Evolutionary conservation across 2,797 vertebrate species (phyloP), one percentile per base, ranked within the genome.

Genomic region (Pantherophis vulpinus): DNA sequence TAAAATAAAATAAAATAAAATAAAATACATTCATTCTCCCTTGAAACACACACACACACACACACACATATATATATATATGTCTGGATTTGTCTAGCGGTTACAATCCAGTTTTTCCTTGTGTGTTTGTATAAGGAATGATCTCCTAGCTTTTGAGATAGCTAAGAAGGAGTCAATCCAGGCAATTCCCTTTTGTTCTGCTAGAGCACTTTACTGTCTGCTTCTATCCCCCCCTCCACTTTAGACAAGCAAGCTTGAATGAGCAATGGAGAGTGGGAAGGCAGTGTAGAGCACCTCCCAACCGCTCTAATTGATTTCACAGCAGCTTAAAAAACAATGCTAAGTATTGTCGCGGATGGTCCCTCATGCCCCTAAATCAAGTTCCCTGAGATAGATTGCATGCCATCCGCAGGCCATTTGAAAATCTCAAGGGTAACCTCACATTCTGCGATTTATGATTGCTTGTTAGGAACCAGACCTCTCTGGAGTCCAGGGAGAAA

Each of bases 281-380:
- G 94, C 96, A 59, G 70, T 0, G 0, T 94, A 95, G 93, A 92
- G 61, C 37, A 47, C 95, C 95, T 95, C 97, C 96, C 95, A 93
- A 93, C 87, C 0, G 51, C 37, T 25, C 95, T 98, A 98, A 98
- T 96, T 97, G 98, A 98, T 98, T 98, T 97, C 97, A 94, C 97
- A 98, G 97, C 97, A 97, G 96, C 97, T 98, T 97, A 97, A 97
- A 47, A 89, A 97, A 97, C 97, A 97, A 97, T 94, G 97, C 95
- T 94, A 96, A 97, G 94, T 94, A 92, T 96, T 97, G 97, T 98
- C 97, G 95, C 93, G 94, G 96, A 96, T 89, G 94, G 91, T 95
- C 96, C 97, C 97, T 93, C 90, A 96, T 94, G 97, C 93, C 95
- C 94, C 93, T 98, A 98, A 98, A 98, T 98, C 97, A 97, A 95